Evolutionary conservation across 2,888 invertebrate species (phyloP).

Genomic region (Melanostoma mellinum): DNA sequence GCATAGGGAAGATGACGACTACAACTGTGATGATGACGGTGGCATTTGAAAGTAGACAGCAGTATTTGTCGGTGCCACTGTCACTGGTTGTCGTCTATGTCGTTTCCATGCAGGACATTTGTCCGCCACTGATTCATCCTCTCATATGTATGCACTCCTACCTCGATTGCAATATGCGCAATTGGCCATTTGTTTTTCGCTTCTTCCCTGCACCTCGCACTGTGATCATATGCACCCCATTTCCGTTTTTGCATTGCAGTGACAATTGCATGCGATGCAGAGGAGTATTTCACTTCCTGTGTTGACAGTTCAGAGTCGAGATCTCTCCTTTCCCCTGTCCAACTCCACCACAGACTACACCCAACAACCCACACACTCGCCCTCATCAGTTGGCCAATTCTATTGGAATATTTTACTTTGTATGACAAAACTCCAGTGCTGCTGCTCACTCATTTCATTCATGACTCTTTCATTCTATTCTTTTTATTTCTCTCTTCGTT

Average conservation of each 20-base stretch:
- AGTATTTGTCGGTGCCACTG: conserved; percentile 55
- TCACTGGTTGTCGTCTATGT: conserved; percentile 43
- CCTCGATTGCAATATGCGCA: conserved; percentile 38
- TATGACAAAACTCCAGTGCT: conserved; percentile 21
- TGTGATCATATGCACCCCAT: conserved; percentile 71
- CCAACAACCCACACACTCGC: conserved; percentile 27
- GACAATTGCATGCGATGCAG: conserved; percentile 70
- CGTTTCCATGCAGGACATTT: conserved; percentile 50
- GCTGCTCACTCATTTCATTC: conserved; percentile 32
- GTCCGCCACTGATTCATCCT: conserved; percentile 48
- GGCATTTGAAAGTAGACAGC: conserved; percentile 44
- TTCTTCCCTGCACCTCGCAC: conserved; percentile 5
- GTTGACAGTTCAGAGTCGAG: conserved; percentile 64
- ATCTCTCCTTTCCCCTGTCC: conserved; percentile 14
- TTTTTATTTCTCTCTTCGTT: conserved; percentile 7
- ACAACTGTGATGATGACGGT: conserved; percentile 32
- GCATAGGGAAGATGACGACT: neutral
- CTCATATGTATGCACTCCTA: conserved; percentile 10
- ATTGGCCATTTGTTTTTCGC: conserved; percentile 64
- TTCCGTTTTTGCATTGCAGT: conserved; percentile 69
- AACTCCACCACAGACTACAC: neutral
- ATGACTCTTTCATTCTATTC: conserved; percentile 1
- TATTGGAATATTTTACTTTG: conserved; percentile 7
- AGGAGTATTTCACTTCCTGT: conserved; percentile 72
- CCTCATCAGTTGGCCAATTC: conserved; percentile 31